phyloP scores from a whole-genome alignment of 2,113 vertebrate species.

The Zapus hudsonius region DNA sequence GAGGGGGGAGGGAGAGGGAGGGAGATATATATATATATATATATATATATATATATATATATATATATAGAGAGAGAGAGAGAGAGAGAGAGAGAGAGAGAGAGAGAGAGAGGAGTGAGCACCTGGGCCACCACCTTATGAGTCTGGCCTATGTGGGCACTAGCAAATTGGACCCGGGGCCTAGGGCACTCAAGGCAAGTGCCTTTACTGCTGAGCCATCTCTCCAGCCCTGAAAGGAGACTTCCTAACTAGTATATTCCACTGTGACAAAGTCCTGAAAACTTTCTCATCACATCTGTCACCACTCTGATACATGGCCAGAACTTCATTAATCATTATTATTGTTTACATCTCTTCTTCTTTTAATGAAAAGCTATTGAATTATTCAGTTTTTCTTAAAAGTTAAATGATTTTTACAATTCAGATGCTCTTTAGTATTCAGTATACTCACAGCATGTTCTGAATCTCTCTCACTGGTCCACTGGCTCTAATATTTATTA shows the following conservation, averaged over 20 bases:
- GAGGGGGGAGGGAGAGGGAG: too few species aligned
- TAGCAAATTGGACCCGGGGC: too few species aligned
- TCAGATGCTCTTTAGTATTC: conserved; percentile 57
- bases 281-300: conserved; percentile 9
- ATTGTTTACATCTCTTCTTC: conserved; percentile 30
- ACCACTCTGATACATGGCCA: not conserved
- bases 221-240: too few species aligned
- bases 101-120: too few species aligned
- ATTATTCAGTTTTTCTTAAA: conserved; percentile 65
- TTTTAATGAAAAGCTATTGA: conserved; percentile 54
- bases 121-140: too few species aligned
- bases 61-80: too few species aligned
- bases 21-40: too few species aligned
- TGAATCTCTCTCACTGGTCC: conserved; percentile 47
- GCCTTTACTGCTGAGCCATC: too few species aligned
- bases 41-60: too few species aligned
- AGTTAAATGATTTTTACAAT: conserved; percentile 67
- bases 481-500: conserved; percentile 69
- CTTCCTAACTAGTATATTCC: conserved; percentile 8
- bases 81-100: too few species aligned
- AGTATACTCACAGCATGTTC: conserved; percentile 44
- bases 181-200: too few species aligned
- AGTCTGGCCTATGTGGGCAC: too few species aligned
- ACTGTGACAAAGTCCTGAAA: conserved; percentile 34
- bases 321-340: conserved; percentile 57